A percentile compares a stretch with the other conserved stretches of the same genome.
Evolutionary conservation across 2,888 invertebrate species (phyloP).

Genomic region (Griposia aprilina): DNA sequence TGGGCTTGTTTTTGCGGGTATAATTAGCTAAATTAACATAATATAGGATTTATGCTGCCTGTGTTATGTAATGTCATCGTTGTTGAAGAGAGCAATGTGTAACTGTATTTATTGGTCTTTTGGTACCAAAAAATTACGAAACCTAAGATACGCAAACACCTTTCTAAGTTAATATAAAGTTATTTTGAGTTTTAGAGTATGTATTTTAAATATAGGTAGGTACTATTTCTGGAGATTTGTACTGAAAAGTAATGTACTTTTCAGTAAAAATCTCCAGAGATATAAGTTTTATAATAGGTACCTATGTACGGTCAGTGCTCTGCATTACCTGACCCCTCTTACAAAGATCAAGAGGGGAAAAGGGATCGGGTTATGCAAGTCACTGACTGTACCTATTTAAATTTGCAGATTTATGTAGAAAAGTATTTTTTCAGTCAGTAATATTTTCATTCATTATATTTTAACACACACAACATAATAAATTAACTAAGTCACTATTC

Average conservation of each 20-base stretch:
- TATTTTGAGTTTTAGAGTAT: too few relatives aligned
- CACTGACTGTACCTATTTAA: neutral
- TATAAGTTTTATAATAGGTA: neutral
- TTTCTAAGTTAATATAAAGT: neutral
- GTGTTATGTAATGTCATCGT: neutral
- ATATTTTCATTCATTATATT: too few relatives aligned
- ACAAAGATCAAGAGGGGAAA: too few relatives aligned
- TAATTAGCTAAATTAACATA: conserved; percentile 14
- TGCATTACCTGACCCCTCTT: too few relatives aligned
- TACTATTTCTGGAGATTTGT: too few relatives aligned
- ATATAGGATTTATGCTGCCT: too few relatives aligned
- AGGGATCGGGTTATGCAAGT: too few relatives aligned
- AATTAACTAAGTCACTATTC: too few relatives aligned
- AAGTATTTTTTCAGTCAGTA: neutral
- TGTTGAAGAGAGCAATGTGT: neutral
- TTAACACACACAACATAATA: too few relatives aligned
- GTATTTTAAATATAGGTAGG: neutral
- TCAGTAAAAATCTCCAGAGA: too few relatives aligned
- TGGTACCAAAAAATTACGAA: neutral
- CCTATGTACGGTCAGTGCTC: too few relatives aligned
- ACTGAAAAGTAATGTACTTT: too few relatives aligned
- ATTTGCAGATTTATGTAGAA: neutral
- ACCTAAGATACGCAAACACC: neutral
- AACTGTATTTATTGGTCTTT: neutral
- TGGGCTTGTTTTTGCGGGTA: conserved; percentile 8